Conservation (phyloP, 1,140 invertebrate species). For the Melanaphis sacchari region DNA sequence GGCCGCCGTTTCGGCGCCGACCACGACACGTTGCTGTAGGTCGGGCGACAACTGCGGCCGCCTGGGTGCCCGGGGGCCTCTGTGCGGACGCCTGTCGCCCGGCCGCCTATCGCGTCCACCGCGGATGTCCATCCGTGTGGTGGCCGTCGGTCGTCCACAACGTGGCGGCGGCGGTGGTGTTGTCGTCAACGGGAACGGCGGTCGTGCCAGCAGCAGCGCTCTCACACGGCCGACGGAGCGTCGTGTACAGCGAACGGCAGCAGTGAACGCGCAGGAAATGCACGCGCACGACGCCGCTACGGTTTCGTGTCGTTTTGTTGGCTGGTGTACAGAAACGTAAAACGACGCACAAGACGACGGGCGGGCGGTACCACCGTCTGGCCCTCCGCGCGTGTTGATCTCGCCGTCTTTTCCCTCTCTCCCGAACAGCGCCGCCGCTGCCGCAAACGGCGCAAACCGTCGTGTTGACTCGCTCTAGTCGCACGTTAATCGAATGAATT, state of each 20-base stretch:
- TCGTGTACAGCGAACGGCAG: neutral
- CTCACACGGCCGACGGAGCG: slow-evolving; percentile 55
- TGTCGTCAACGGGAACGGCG: neutral
- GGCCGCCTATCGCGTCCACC: slow-evolving; percentile 28
- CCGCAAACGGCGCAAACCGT: neutral
- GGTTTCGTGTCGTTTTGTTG: slow-evolving; percentile 53
- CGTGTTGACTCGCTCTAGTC: neutral
- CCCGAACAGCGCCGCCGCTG: neutral
- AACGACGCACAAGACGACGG: slow-evolving; percentile 42
- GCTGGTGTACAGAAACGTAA: slow-evolving; percentile 40
- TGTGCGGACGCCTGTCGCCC: neutral
- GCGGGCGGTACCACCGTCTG: slow-evolving; percentile 35
- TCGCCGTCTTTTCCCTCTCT: slow-evolving; percentile 51
- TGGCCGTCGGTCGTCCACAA: neutral
- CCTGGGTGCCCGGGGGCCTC: neutral
- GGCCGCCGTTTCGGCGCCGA: neutral
- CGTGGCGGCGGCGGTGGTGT: neutral
- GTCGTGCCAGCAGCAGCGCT: slow-evolving; percentile 50
- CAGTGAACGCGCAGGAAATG: slow-evolving; percentile 41
- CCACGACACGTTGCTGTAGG: neutral
- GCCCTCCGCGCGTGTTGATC: slow-evolving; percentile 35
- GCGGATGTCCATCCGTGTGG: slow-evolving; percentile 26
- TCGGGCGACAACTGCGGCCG: neutral
- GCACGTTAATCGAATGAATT: neutral
- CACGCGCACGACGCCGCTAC: slow-evolving; percentile 30